Evolutionary conservation across 2,888 invertebrate species (phyloP), one percentile per base, ranked within the genome.

Genomic region (Drosophila rellima): DNA sequence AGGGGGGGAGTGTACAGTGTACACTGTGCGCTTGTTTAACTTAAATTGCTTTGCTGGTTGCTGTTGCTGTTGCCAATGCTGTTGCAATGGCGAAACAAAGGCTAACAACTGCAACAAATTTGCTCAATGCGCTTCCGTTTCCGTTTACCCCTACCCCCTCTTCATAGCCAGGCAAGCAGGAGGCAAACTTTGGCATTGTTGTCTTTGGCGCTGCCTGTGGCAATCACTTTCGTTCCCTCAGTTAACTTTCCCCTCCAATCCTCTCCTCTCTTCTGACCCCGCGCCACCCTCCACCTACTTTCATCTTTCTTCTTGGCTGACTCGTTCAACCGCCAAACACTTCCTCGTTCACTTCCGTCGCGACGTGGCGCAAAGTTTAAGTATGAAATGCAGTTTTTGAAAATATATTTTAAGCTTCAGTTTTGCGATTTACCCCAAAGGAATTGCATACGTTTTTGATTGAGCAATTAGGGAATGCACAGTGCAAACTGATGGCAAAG

Each of bases 111-210:
- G 80, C 89, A 85, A 72, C 74, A 79, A 89, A 83, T 85, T 89
- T 82, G 83, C 88, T 89, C 88, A 75, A 85, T 85, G 85, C 89
- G 84, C 85, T 85, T 85, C 85, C 85, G 89, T 78, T 85, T 85
- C 85, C 85, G 88, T 73, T 75, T 61, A 44, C 39, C 44, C 52
- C 39, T 33, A 17, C 26, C 47, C n/a, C 8, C 8, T 17, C 26
- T 20, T 8, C 0, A 18, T 33, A 0, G 18, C 5, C 40, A 11
- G 44, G 23, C 18, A 52, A n/a, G n/a, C n/a, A 52, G 64, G 11
- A 75, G 62, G 70, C 86, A 83, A 83, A 83, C 62, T 88, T 83
- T 88, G 78, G 86, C 70, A 83, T 83, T 88, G 82, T 83, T 83
- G 88, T 88, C 88, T 83, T 85, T 83, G 74, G 82, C 78, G 56